Base-by-base conservation (phyloP, 2,888 invertebrate species). In the Allacma fusca region DNA sequence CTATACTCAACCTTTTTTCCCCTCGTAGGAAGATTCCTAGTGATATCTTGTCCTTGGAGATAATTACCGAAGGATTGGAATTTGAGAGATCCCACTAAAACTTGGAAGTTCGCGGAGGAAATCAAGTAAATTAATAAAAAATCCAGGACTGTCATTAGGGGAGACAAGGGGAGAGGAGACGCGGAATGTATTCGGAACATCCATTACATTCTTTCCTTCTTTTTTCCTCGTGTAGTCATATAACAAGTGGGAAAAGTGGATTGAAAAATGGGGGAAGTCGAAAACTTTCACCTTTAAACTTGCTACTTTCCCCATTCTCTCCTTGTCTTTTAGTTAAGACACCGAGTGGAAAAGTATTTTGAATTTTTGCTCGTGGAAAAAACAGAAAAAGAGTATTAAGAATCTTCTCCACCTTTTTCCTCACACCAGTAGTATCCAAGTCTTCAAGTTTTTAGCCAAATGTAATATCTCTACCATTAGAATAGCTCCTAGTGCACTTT, bases 281-380 rank as follows among this genome's bases (percentile, higher is more conserved):
- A 65, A 28, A 65, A 65, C 28, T 65, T 65, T 65, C 28, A 28
- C 65, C 65, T 29, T 28, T 65, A 28, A 50, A 65, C 65, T 65
- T 65, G 65, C n/a, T 65, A 65, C 62, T 65, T 28, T 23, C 26
- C 4, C 19, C 65, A n/a, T n/a, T n/a, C n/a, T n/a, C n/a, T 13
- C 28, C 65, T 50, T 50, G 50, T 50, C 4, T 50, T 50, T 50
- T 50, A 13, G 50, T 24, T 7, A 65, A 28, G 28, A 26, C 26
- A 65, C 16, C 12, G n/a, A 65, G n/a, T n/a, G n/a, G n/a, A 29
- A 65, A 65, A 28, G 26, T 65, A 65, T n/a, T 28, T 65, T 23
- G 19, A 65, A 29, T 28, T 65, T 65, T 65, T 65, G 24, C 29
- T 19, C 65, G n/a, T 28, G 28, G 7, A 26, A 29, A 65, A 26